These are phyloP conservation scores for Plagiodera versicolora DNA, from an alignment of 2,888 invertebrate species.

Conservation along the genomic window DNA sequence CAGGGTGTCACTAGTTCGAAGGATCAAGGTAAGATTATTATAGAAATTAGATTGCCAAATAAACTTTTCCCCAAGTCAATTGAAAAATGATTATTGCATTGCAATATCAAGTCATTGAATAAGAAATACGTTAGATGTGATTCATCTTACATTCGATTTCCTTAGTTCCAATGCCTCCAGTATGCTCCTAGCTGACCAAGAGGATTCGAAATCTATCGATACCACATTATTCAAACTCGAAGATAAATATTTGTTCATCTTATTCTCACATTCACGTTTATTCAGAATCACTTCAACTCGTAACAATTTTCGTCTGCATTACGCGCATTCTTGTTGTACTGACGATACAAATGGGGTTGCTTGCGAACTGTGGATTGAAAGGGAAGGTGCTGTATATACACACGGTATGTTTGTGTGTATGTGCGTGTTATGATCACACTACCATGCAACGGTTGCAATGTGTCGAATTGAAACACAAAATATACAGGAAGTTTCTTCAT, in stretches of 20 bases:
- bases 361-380: constrained; percentile 16
- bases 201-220: constrained; percentile 59
- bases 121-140: too few species aligned
- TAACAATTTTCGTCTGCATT: too few species aligned
- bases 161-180: constrained; percentile 53
- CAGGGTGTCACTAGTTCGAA: too few species aligned
- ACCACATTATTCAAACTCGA: constrained; percentile 53
- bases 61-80: too few species aligned
- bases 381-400: background rate
- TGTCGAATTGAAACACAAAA: too few species aligned
- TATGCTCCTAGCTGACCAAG: constrained; percentile 63
- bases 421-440: background rate
- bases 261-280: background rate
- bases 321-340: too few species aligned
- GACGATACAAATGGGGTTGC: background rate
- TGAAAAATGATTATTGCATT: too few species aligned
- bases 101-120: too few species aligned
- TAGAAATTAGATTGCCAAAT: too few species aligned
- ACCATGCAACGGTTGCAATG: background rate
- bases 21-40: too few species aligned
- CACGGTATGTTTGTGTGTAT: background rate
- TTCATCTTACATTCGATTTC: constrained; percentile 30
- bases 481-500: too few species aligned
- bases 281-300: too few species aligned
- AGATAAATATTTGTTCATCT: constrained; percentile 48